Conservation (phyloP, 2,113 vertebrate genomes). For the Poeciliopsis prolifica region DNA sequence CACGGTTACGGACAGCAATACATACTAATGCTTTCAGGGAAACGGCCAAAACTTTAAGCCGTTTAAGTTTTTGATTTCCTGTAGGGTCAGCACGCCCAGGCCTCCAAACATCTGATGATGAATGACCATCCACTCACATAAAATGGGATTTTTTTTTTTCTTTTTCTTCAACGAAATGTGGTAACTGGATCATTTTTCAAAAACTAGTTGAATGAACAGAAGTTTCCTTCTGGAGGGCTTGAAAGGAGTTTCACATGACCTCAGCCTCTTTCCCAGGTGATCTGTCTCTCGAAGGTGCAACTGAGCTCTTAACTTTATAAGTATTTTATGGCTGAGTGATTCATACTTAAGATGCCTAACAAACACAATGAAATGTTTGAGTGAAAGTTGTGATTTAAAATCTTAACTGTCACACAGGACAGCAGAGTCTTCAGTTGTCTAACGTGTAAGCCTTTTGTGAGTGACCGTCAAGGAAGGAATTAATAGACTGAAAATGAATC, state of each 20-base stretch:
- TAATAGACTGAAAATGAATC: too few species aligned
- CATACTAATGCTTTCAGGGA: constrained; percentile 8
- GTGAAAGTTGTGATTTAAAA: too few species aligned
- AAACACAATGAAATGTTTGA: neutral
- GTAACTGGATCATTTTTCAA: constrained; percentile 75
- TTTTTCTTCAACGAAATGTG: constrained; percentile 58
- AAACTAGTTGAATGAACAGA: constrained; percentile 40
- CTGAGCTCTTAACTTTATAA: neutral
- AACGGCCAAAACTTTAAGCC: constrained; percentile 59
- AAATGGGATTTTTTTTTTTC: constrained; percentile 51
- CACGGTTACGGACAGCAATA: neutral
- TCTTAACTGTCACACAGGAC: too few species aligned
- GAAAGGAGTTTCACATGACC: neutral
- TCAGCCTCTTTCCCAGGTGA: neutral
- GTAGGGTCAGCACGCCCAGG: constrained; percentile 68
- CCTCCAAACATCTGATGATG: constrained; percentile 69
- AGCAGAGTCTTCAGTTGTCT: too few species aligned
- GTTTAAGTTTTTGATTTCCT: constrained; percentile 65
- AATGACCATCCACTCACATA: constrained; percentile 61
- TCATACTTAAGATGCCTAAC: neutral
- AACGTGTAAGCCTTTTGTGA: too few species aligned
- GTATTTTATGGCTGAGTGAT: neutral
- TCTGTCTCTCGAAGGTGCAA: neutral
- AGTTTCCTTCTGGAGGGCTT: constrained; percentile 26
- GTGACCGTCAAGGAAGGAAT: too few species aligned